Evolutionary conservation across 2,888 invertebrate species (phyloP), one percentile per base, ranked within the genome.

Genomic region (Colletes collaris): DNA sequence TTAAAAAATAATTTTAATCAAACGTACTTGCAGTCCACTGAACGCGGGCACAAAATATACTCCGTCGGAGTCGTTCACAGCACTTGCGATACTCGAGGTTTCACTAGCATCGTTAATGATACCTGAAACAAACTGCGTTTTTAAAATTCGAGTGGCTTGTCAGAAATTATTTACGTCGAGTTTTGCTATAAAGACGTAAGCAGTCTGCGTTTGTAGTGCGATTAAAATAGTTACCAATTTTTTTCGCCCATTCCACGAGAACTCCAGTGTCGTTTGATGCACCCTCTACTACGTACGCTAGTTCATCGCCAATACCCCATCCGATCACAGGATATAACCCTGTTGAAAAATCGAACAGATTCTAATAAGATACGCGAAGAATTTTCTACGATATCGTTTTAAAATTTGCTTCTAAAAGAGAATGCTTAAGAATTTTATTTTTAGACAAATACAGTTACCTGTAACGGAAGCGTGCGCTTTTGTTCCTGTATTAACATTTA

Each of bases 251-350:
- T 79, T 96, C 95, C 6, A 99, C 95, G 7, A 97, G 95, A 2
- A 96, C 96, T 0, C 98, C 99, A 0, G 97, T 97, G 91, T 99
- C 98, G 85, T 97, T 96, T 8, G 97, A 96, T 0, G 96, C 95
- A 0, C 98, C 98, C 93, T 99, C 99, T 0, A 97, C 96, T 52
- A 97, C 94, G 92, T 96, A 98, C 0, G 95, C 94, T n/a, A 95
- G 87, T 85, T 95, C 94, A 19, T 94, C 92, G 4, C 94, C 93
- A 50, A 95, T 93, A 83, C 94, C 94, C 99, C 99, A 99, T 0
- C 96, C 99, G 50, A 99, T 96, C 37, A 99, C 93, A 0, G 99
- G 99, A 93, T 98, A 98, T 52, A 98, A 94, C 0, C 98, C 95
- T 95, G 86, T 58, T 10, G 53, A 64, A 35, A 19, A 27, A 35